These are phyloP conservation scores for Tiphia femorata DNA, from an alignment of 2,888 invertebrate species.

Conservation along the genomic window DNA sequence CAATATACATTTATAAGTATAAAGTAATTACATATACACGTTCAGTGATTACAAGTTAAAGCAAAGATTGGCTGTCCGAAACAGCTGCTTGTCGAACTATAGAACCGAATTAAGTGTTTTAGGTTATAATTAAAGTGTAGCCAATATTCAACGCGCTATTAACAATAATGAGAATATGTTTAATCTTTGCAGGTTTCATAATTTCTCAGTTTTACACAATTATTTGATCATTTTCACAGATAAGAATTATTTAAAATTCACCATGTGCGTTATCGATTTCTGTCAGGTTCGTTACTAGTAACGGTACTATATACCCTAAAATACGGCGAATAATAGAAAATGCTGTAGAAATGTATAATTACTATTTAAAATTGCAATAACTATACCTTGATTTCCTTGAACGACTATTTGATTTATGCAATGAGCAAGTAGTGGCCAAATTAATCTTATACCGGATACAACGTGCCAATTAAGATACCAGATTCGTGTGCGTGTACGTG, in stretches of 20 bases:
- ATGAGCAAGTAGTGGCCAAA: slow-evolving; percentile 32
- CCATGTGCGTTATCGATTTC: slow-evolving; percentile 51
- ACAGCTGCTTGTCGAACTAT: no score
- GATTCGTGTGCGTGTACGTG: no score
- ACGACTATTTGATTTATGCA: slow-evolving; percentile 30
- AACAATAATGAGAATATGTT: not conserved
- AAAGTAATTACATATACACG: not conserved
- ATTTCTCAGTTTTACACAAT: not conserved
- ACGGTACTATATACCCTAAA: slow-evolving; percentile 7
- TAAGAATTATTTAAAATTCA: slow-evolving; percentile 5
- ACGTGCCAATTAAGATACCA: slow-evolving; percentile 30
- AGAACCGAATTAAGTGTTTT: no score
- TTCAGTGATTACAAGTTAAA: not conserved
- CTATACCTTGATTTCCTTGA: slow-evolving; percentile 29
- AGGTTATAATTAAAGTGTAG: not conserved
- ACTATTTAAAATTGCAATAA: slow-evolving; percentile 4
- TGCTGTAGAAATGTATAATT: not conserved
- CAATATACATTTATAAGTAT: not conserved
- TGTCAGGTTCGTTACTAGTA: slow-evolving; percentile 14
- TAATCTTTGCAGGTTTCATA: not conserved
- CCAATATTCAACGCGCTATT: not conserved
- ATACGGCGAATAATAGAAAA: not conserved
- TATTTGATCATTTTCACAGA: not conserved
- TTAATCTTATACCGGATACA: slow-evolving; percentile 25
- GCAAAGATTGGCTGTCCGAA: no score